Conservation (phyloP, 2,113 vertebrate genomes). For the Irena cyanogastra region DNA sequence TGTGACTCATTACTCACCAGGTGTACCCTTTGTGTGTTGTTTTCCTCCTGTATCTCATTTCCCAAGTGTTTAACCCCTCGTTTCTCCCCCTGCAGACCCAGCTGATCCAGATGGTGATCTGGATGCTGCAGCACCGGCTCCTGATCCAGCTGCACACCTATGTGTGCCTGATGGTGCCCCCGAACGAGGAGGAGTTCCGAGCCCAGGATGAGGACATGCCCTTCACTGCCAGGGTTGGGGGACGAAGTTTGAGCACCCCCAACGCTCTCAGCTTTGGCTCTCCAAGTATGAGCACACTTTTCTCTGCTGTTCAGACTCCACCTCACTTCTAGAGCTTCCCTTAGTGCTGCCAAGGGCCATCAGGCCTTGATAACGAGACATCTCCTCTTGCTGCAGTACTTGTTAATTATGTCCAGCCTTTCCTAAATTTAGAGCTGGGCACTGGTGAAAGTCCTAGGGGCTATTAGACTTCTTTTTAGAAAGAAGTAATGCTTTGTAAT, state of each 20-base stretch:
- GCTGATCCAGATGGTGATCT: conserved; percentile 98
- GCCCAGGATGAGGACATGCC: conserved; percentile 79
- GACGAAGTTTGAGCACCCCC: conserved; percentile 91
- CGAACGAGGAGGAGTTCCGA: conserved; percentile 80
- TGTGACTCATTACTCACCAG: neutral
- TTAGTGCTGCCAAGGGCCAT: neutral
- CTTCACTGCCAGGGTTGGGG: conserved; percentile 78
- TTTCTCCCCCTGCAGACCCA: conserved; percentile 78
- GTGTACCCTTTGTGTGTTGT: neutral
- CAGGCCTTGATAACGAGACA: neutral
- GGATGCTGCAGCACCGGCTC: conserved; percentile 93
- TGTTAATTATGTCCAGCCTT: neutral
- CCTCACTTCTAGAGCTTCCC: neutral
- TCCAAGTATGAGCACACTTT: conserved; percentile 79
- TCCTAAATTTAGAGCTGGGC: neutral
- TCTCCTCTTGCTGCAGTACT: neutral
- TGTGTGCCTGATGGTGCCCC: conserved; percentile 89
- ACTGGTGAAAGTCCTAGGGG: neutral
- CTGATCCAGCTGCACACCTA: conserved; percentile 96
- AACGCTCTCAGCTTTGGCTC: conserved; percentile 95
- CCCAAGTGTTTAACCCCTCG: rapidly evolving
- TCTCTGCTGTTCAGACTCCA: neutral
- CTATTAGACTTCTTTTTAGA: neutral
- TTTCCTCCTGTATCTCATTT: neutral
- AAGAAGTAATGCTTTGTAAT: neutral